phyloP scores from a whole-genome alignment of 2,113 vertebrate genomes.

The Illadopsis cleaveri region DNA sequence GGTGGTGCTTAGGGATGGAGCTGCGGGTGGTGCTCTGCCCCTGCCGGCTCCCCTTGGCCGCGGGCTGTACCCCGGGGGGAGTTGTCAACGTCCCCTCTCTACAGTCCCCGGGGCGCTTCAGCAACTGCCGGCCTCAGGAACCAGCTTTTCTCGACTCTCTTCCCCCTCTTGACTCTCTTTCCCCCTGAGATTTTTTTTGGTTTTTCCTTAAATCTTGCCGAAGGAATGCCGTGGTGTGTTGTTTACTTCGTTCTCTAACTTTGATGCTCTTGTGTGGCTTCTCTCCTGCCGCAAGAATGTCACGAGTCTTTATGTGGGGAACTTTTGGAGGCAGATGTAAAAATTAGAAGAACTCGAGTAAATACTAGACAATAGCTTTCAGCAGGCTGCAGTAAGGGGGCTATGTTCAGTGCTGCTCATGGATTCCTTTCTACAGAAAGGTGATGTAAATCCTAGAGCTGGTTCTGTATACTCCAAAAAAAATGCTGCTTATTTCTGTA shows the following conservation, averaged over 20 bases:
- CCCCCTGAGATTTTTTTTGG: neutral
- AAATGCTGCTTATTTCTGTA: neutral
- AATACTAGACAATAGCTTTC: neutral
- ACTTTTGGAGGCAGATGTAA: neutral
- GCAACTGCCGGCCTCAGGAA: neutral
- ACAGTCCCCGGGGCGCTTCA: too few species aligned
- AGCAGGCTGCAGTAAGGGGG: neutral
- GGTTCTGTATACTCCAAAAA: neutral
- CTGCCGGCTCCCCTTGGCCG: neutral
- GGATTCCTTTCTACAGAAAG: neutral
- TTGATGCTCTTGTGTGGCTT: neutral
- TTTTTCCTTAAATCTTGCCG: neutral
- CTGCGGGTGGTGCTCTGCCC: neutral
- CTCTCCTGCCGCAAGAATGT: conserved; percentile 3
- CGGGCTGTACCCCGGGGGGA: fast-evolving
- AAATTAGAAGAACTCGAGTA: neutral
- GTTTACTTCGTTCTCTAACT: neutral
- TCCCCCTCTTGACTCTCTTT: neutral
- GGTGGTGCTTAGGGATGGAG: neutral
- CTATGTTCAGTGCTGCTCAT: neutral
- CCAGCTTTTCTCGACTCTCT: neutral
- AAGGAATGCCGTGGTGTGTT: neutral
- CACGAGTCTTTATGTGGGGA: neutral
- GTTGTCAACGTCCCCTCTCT: neutral
- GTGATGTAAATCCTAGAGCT: neutral